These are phyloP conservation scores for Gallinago solitaria DNA, from an alignment of 2,797 vertebrate species.

Conservation along the genomic window DNA sequence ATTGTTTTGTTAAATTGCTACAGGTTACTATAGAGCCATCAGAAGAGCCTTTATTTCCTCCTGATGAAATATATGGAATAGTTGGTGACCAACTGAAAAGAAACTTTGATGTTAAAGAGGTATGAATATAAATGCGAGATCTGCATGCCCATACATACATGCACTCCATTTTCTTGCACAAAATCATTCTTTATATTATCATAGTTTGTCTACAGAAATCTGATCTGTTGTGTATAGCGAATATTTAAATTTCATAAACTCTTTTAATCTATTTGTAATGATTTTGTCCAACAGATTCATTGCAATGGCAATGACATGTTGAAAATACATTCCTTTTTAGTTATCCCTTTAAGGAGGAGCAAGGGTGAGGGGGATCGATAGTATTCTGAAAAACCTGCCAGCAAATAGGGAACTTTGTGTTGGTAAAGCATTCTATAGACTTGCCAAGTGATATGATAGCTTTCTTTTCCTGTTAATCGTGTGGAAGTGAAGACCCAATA, in stretches of 20 bases:
- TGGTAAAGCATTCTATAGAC: not conserved
- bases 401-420: not conserved
- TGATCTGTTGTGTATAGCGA: not conserved
- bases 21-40: conserved; percentile 88
- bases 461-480: not conserved
- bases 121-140: conserved; percentile 50
- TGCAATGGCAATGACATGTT: not conserved
- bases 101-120: conserved; percentile 95
- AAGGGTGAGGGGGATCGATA: not conserved
- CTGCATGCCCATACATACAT: not conserved
- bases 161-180: not conserved
- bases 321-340: not conserved
- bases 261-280: not conserved
- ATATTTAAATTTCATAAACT: not conserved
- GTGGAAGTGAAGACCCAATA: not conserved
- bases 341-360: not conserved
- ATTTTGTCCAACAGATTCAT: not conserved
- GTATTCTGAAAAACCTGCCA: not conserved
- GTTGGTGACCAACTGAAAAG: conserved; percentile 94
- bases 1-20: not conserved
- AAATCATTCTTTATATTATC: not conserved
- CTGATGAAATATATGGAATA: conserved; percentile 96
- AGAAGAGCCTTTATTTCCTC: conserved; percentile 89
- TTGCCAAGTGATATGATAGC: not conserved
- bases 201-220: not conserved